Percentiles rank a stretch among this genome's conserved stretches.
Evolutionary conservation across 1,140 invertebrate species (phyloP).

Genomic region (Paraescarpia echinospica): DNA sequence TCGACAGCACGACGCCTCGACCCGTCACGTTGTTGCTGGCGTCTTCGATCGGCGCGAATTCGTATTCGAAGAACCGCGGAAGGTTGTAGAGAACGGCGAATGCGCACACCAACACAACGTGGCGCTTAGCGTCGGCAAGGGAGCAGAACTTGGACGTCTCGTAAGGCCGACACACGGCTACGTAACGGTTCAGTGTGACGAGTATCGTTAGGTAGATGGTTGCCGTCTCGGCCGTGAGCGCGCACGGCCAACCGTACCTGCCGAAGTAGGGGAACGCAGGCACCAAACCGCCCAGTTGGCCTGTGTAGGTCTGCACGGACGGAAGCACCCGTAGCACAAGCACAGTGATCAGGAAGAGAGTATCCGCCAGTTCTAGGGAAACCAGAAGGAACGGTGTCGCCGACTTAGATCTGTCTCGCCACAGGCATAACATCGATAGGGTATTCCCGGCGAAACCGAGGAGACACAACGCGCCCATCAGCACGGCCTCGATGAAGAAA

Average conservation of each 20-base stretch:
- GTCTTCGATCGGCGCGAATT: neutral
- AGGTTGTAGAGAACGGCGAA: conserved; percentile 84
- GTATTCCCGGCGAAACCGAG: conserved; percentile 84
- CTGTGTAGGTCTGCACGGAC: conserved; percentile 61
- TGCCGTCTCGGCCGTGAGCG: conserved; percentile 81
- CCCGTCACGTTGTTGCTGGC: conserved; percentile 15
- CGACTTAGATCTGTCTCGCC: conserved; percentile 19
- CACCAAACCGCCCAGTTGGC: conserved; percentile 72
- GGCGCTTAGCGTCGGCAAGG: conserved; percentile 78
- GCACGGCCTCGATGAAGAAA: conserved; percentile 72
- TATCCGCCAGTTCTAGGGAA: conserved; percentile 89
- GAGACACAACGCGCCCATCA: conserved; percentile 75
- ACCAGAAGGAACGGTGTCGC: conserved; percentile 64
- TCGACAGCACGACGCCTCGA: conserved; percentile 67
- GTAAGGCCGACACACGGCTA: conserved; percentile 89
- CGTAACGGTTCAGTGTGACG: conserved; percentile 88
- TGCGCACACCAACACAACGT: conserved; percentile 76
- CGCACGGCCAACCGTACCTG: conserved; percentile 79
- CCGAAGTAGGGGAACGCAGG: conserved; percentile 53
- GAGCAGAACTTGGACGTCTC: conserved; percentile 83
- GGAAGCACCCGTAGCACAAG: conserved; percentile 83
- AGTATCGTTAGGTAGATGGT: conserved; percentile 89
- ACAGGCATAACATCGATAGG: conserved; percentile 83
- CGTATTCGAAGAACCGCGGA: conserved; percentile 65
- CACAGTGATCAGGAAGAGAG: conserved; percentile 80